A percentile compares a stretch with the other conserved stretches of the same genome.
These are phyloP conservation scores for Brachyptera risi DNA, from an alignment of 2,888 invertebrate species.

Conservation along the genomic window DNA sequence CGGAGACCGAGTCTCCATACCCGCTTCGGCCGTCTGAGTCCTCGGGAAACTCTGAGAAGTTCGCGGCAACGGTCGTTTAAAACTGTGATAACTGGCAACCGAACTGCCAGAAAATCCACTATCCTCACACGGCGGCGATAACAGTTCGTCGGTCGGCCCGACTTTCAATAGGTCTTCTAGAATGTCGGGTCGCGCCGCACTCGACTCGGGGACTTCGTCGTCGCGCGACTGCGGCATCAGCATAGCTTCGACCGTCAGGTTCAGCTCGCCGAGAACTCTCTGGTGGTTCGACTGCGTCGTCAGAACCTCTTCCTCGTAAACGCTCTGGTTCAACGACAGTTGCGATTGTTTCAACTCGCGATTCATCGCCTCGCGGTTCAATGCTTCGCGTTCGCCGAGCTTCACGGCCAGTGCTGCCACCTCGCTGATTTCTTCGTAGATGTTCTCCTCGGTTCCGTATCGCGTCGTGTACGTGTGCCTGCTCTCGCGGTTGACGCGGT, in stretches of 20 bases:
- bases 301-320: slow-evolving; percentile 79
- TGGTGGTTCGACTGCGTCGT: slow-evolving; percentile 79
- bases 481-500: neutral
- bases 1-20: neutral
- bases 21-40: neutral
- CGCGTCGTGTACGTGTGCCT: slow-evolving; percentile 70
- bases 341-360: slow-evolving; percentile 14
- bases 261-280: slow-evolving; percentile 77
- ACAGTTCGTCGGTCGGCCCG: slow-evolving; percentile 66
- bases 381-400: neutral
- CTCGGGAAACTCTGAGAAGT: too few species aligned
- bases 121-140: slow-evolving; percentile 49
- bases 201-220: slow-evolving; percentile 24
- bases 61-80: neutral
- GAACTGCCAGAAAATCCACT: slow-evolving; percentile 50
- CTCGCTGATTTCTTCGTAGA: slow-evolving; percentile 75
- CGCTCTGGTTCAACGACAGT: slow-evolving; percentile 43
- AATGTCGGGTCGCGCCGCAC: slow-evolving; percentile 45
- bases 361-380: neutral
- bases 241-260: slow-evolving; percentile 86
- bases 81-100: slow-evolving; percentile 22
- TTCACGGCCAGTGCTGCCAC: too few species aligned
- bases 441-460: slow-evolving; percentile 81
- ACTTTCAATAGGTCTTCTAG: slow-evolving; percentile 54
- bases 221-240: slow-evolving; percentile 64